These are phyloP conservation scores for Uropetala carovei DNA, from an alignment of 2,888 invertebrate genomes.

Conservation along the genomic window DNA sequence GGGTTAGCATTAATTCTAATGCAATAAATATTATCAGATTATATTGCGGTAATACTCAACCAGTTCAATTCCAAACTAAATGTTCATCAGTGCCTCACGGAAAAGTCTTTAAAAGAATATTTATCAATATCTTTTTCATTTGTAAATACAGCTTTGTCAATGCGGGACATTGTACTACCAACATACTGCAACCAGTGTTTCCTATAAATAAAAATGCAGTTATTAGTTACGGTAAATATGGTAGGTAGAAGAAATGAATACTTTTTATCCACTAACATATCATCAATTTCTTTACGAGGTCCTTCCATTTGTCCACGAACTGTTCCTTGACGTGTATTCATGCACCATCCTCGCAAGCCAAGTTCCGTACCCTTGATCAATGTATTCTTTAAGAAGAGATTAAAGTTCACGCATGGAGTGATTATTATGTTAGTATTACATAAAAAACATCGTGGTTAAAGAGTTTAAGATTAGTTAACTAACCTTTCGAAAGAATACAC, in stretches of 20 bases:
- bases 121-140: conserved; percentile 79
- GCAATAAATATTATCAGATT: too few species aligned
- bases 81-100: conserved; percentile 6
- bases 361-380: conserved; percentile 81
- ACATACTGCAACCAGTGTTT: conserved; percentile 80
- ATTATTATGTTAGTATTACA: background rate
- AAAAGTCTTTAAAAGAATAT: conserved; percentile 70
- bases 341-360: conserved; percentile 84
- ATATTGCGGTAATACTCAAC: too few species aligned
- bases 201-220: conserved; percentile 70
- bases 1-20: too few species aligned
- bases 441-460: background rate
- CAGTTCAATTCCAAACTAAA: background rate
- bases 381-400: conserved; percentile 78
- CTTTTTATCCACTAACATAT: conserved; percentile 76
- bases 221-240: background rate
- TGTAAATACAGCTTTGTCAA: conserved; percentile 84
- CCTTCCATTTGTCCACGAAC: conserved; percentile 84
- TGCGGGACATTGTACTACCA: conserved; percentile 86
- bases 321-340: conserved; percentile 82
- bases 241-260: background rate
- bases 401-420: background rate
- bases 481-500: conserved; percentile 82
- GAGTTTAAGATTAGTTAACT: conserved; percentile 66
- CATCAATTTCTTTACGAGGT: conserved; percentile 77